Conservation (phyloP, 2,113 vertebrate genomes). For the Sardina pilchardus region DNA sequence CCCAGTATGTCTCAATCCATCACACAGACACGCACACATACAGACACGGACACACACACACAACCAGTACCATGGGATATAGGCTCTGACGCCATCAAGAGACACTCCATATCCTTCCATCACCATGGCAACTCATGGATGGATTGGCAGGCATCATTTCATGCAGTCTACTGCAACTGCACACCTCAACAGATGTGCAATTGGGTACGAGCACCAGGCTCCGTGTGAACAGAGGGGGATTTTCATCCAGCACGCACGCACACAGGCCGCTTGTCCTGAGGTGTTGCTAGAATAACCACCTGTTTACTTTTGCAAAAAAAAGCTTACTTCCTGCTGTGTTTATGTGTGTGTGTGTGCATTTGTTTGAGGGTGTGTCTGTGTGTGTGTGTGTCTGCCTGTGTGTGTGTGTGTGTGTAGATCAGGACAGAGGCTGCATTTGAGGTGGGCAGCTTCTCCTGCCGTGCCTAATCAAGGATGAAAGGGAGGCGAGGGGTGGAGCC, state of each 20-base stretch:
- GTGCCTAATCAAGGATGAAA: constrained; percentile 30
- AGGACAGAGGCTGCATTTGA: constrained; percentile 10
- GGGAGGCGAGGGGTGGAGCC: not conserved
- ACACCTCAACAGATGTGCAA: constrained; percentile 6
- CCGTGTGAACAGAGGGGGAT: not conserved
- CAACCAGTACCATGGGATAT: not conserved
- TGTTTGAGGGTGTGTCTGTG: not conserved
- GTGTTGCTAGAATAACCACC: not conserved
- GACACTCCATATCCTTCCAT: constrained; percentile 17
- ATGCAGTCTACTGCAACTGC: not conserved
- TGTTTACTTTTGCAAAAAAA: not conserved
- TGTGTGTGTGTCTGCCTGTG: not conserved
- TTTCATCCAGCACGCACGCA: not conserved
- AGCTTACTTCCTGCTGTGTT: not conserved
- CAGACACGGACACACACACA: not conserved
- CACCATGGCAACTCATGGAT: constrained; percentile 31
- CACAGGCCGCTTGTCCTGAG: not conserved
- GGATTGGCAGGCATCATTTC: constrained; percentile 10
- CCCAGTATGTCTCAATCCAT: not conserved
- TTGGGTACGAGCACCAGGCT: not conserved
- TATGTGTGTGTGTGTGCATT: not conserved
- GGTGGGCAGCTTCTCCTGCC: constrained; percentile 18
- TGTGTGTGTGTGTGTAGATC: not conserved
- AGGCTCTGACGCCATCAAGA: not conserved
- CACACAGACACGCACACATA: not conserved